phyloP scores from a whole-genome alignment of 2,797 vertebrate genomes.

The Pangasius mekongensis region DNA sequence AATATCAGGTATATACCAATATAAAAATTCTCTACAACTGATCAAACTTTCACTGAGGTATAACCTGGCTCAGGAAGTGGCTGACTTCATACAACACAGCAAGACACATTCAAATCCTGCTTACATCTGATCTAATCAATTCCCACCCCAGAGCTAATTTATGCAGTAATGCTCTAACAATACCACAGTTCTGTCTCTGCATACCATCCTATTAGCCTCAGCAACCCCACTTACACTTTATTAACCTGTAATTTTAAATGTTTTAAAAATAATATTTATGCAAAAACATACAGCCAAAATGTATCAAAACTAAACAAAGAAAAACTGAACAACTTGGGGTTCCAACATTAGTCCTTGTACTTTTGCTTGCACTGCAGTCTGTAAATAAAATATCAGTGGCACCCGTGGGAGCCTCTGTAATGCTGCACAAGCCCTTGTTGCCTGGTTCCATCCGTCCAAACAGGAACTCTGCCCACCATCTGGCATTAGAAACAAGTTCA shows the following conservation, averaged over 20 bases:
- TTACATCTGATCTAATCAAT: neutral
- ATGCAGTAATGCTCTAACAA: neutral
- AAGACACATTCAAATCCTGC: neutral
- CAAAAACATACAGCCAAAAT: neutral
- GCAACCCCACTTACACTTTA: neutral
- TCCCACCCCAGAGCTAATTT: neutral
- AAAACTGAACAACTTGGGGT: neutral
- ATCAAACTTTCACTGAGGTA: neutral
- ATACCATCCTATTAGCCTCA: neutral
- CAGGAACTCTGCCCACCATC: conserved; percentile 3
- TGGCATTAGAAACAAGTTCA: conserved; percentile 1
- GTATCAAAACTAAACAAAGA: neutral
- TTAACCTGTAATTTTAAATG: neutral
- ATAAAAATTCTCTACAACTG: neutral
- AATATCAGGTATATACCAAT: neutral
- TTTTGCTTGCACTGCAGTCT: neutral
- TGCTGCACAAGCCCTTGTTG: neutral
- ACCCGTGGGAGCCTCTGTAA: neutral
- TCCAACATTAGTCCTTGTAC: neutral
- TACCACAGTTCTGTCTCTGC: neutral
- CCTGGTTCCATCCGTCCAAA: neutral
- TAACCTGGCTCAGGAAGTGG: neutral
- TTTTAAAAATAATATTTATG: neutral
- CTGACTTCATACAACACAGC: neutral
- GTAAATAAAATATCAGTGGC: neutral